Evolutionary conservation across 2,113 vertebrate genomes (phyloP).

Genomic region (Centrocercus urophasianus): DNA sequence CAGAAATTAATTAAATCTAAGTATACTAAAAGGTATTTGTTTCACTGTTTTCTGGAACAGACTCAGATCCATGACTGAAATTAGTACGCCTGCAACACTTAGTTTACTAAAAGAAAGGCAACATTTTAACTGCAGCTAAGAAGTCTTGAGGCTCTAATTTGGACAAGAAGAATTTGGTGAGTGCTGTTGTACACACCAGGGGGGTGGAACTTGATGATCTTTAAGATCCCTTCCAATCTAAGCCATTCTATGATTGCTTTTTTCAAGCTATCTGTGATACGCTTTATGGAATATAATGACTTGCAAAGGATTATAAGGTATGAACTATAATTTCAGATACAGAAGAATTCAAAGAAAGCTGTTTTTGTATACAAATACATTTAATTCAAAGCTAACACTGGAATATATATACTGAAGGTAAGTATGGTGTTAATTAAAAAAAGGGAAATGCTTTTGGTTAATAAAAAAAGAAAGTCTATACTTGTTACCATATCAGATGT

Average conservation of each 20-base stretch:
- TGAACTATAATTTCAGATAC: background rate
- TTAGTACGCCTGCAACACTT: background rate
- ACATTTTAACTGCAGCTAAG: background rate
- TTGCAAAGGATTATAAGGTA: background rate
- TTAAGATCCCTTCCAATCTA: too few species aligned
- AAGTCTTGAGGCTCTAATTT: background rate
- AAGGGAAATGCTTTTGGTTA: background rate
- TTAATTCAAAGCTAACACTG: background rate
- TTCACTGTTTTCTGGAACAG: background rate
- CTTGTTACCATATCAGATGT: background rate
- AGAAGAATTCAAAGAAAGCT: background rate
- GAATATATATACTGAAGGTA: background rate
- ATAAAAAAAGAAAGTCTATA: background rate
- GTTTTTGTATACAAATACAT: background rate
- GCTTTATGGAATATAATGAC: background rate
- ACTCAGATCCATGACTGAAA: constrained; percentile 5
- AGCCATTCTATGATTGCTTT: background rate
- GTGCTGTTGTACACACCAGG: too few species aligned
- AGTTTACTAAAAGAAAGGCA: background rate
- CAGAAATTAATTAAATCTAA: constrained; percentile 22
- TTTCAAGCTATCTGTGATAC: background rate
- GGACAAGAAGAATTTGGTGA: too few species aligned
- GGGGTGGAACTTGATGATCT: too few species aligned
- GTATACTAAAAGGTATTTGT: background rate
- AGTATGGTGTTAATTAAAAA: background rate